Percentiles rank a stretch among this genome's conserved stretches.
Conservation (phyloP, 2,113 vertebrate species). For the Lutjanus erythropterus region DNA sequence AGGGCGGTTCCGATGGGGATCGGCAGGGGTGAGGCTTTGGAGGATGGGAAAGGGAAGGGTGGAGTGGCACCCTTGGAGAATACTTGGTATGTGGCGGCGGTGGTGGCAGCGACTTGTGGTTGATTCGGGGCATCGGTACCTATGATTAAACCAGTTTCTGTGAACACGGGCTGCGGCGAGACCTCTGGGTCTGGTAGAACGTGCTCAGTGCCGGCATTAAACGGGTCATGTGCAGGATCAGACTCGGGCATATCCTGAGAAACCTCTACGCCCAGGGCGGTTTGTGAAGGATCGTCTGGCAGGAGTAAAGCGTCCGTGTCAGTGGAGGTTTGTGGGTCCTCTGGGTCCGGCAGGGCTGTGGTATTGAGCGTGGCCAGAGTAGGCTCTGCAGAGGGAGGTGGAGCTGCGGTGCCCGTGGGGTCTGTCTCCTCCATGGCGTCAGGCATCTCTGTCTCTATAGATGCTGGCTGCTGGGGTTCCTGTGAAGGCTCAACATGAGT, state of each 20-base stretch:
- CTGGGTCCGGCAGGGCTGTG: not conserved
- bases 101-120: conserved; percentile 4
- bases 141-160: not conserved
- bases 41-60: conserved; percentile 23
- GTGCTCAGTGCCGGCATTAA: not conserved
- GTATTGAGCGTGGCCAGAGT: not conserved
- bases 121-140: not conserved
- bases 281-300: conserved; percentile 37
- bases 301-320: not conserved
- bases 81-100: conserved; percentile 27
- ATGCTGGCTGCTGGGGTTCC: not conserved
- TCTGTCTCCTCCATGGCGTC: not conserved
- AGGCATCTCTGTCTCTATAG: not conserved
- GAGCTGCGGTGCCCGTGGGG: not conserved
- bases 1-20: not conserved
- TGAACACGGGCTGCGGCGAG: not conserved
- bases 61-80: conserved; percentile 18
- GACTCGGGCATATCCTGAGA: conserved; percentile 19
- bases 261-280: not conserved
- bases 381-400: conserved; percentile 9
- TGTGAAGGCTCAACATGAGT: not conserved
- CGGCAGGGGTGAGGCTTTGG: not conserved
- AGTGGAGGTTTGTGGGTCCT: conserved; percentile 42
- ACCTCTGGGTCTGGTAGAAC: not conserved
- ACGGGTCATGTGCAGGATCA: conserved; percentile 3